These are phyloP conservation scores for Heliconius ismenius DNA, from an alignment of 2,888 invertebrate genomes.

Conservation along the genomic window DNA sequence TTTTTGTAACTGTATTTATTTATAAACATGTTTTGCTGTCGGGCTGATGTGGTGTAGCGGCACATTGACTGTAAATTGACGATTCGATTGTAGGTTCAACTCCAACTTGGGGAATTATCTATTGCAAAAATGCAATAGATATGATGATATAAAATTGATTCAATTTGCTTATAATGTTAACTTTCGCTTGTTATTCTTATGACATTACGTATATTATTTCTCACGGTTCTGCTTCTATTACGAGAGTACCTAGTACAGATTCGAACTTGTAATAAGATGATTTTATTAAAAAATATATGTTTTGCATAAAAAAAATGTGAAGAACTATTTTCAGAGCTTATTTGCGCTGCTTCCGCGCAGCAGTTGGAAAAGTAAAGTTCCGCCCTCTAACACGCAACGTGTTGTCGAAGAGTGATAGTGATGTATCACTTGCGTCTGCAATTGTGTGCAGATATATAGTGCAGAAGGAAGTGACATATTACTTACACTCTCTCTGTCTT, in stretches of 20 bases:
- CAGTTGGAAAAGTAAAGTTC: not conserved
- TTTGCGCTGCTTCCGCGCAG: no score
- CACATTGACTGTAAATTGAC: not conserved
- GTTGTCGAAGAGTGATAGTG: not conserved
- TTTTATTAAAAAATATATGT: not conserved
- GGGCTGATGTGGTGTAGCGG: not conserved
- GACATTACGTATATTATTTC: not conserved
- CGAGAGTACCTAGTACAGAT: not conserved
- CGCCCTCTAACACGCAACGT: not conserved
- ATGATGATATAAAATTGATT: not conserved
- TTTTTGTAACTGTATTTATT: not conserved
- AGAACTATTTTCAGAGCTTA: no score
- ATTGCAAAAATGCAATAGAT: not conserved
- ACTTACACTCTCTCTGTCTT: not conserved
- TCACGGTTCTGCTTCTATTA: not conserved
- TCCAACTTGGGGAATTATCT: no score
- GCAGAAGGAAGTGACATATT: not conserved
- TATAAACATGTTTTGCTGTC: no score
- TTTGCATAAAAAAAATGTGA: no score
- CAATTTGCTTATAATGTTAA: slow-evolving; percentile 10
- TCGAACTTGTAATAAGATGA: not conserved
- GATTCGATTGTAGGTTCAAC: not conserved
- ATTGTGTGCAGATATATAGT: slow-evolving; percentile 1
- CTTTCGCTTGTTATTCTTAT: slow-evolving; percentile 15
- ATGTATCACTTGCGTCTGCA: slow-evolving; percentile 1